Evolutionary conservation across 2,797 vertebrate species (phyloP).

Genomic region (Phrynocephalus guinanensis): DNA sequence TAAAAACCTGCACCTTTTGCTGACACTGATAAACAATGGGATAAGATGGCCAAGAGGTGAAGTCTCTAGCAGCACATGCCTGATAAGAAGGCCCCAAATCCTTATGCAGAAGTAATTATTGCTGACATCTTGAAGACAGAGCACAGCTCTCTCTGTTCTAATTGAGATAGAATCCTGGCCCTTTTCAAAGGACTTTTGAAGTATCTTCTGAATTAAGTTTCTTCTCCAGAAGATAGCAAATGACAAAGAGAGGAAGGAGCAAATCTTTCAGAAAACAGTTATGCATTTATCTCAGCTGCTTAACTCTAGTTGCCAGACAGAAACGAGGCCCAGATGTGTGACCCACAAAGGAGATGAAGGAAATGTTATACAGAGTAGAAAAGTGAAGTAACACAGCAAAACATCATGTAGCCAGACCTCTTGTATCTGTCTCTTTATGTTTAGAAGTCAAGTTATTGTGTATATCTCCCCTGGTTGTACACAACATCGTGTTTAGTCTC

Average conservation of each 20-base stretch:
- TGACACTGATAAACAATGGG: conserved; percentile 36
- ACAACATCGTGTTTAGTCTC: background rate
- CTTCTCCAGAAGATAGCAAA: conserved; percentile 66
- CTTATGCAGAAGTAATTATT: accelerated
- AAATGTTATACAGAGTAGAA: conserved; percentile 57
- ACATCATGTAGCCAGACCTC: conserved; percentile 37
- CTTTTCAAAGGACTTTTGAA: conserved; percentile 75
- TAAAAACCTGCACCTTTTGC: accelerated
- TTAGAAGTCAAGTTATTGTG: background rate
- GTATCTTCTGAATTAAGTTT: conserved; percentile 58
- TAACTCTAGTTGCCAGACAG: conserved; percentile 42
- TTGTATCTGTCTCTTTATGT: conserved; percentile 16
- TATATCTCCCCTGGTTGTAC: background rate
- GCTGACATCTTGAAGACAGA: conserved; percentile 36
- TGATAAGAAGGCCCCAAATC: conserved; percentile 17
- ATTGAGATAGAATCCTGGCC: conserved; percentile 63
- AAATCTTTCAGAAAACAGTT: conserved; percentile 63
- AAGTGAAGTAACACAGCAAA: conserved; percentile 36
- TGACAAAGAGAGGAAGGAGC: conserved; percentile 58
- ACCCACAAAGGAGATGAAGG: conserved; percentile 29
- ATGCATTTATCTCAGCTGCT: conserved; percentile 62
- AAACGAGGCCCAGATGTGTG: conserved; percentile 50
- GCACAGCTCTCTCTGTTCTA: conserved; percentile 18
- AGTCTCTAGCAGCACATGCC: conserved; percentile 22
- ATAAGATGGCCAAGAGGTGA: conserved; percentile 31